phyloP scores from a whole-genome alignment of 2,113 vertebrate genomes.

The Melanostigma gelatinosum region DNA sequence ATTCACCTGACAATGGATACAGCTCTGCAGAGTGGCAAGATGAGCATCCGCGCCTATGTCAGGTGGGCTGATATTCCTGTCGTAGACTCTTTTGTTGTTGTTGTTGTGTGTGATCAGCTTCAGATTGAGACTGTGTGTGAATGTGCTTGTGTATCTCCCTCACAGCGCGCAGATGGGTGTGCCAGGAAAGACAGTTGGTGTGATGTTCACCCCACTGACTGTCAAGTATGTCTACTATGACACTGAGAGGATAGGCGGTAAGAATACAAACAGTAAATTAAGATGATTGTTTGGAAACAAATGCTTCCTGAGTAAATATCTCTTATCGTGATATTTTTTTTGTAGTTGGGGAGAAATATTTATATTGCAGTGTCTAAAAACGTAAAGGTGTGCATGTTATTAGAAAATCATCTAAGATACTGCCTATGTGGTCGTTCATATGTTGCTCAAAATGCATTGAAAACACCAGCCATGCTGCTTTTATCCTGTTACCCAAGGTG shows the following conservation, averaged over 20 bases:
- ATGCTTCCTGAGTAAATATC: not conserved
- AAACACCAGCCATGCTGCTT: not conserved
- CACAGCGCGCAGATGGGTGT: conserved; percentile 96
- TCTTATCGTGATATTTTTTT: not conserved
- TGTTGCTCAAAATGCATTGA: not conserved
- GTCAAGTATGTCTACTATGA: conserved; percentile 96
- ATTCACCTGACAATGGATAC: conserved; percentile 97
- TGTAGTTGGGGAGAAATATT: not conserved
- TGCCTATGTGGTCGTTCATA: too few species aligned
- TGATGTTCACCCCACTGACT: conserved; percentile 97
- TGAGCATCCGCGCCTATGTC: conserved; percentile 98
- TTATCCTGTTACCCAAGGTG: not conserved
- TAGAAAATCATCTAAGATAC: not conserved
- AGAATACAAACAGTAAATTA: conserved; percentile 53
- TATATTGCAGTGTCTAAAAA: not conserved
- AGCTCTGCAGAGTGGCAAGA: conserved; percentile 93
- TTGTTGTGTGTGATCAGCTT: not conserved
- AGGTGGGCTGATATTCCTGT: conserved; percentile 80
- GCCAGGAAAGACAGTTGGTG: conserved; percentile 95
- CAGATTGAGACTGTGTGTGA: not conserved
- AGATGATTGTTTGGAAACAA: conserved; percentile 6
- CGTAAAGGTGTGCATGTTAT: not conserved
- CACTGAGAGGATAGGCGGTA: conserved; percentile 96
- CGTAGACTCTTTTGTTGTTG: not conserved
- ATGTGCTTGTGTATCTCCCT: conserved; percentile 29